phyloP scores from a whole-genome alignment of 1,140 invertebrate genomes.

The Papilio dardanus region DNA sequence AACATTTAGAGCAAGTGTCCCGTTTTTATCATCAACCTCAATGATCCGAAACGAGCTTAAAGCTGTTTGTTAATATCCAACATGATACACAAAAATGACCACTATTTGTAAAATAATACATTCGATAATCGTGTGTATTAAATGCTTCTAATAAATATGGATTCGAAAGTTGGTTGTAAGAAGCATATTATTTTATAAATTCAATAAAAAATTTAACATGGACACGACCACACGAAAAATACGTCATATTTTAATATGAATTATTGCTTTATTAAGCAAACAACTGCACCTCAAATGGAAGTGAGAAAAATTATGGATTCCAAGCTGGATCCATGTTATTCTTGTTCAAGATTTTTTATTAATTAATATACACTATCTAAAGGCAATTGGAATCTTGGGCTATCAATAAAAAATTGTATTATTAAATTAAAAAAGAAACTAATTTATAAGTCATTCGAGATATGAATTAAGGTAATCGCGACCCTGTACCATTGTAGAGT shows the following conservation, averaged over 20 bases:
- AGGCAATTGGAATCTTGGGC: no score
- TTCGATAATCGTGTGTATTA: background rate
- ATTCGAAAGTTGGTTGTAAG: slow-evolving; percentile 9
- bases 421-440: background rate
- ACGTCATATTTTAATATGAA: background rate
- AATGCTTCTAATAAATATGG: slow-evolving; percentile 21
- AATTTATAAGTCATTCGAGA: background rate
- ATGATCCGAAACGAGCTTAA: background rate
- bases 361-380: background rate
- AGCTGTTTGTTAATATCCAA: background rate
- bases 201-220: slow-evolving; percentile 18
- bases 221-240: slow-evolving; percentile 25
- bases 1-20: slow-evolving; percentile 22
- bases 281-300: background rate
- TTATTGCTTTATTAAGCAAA: slow-evolving; percentile 15
- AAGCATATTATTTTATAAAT: slow-evolving; percentile 25
- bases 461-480: slow-evolving; percentile 1
- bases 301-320: background rate
- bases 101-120: background rate
- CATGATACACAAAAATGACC: background rate
- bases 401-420: background rate
- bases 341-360: background rate
- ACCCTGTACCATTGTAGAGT: slow-evolving; percentile 21
- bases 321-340: background rate
- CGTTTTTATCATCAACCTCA: slow-evolving; percentile 17